These are phyloP conservation scores for Ptychadena robeensis DNA, from an alignment of 2,797 vertebrate species.

Conservation along the genomic window DNA sequence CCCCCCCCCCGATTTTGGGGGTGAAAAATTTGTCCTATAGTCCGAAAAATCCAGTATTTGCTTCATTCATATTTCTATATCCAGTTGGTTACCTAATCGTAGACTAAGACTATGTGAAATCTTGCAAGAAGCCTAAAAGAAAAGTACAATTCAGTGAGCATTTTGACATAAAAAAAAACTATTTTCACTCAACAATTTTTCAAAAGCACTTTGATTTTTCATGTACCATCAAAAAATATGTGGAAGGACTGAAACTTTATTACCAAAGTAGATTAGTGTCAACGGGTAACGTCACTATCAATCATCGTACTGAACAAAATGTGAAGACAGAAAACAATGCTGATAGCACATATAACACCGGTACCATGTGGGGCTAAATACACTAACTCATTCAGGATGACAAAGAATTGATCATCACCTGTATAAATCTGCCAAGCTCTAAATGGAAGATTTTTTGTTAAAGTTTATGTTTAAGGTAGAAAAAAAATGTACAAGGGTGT, in stretches of 20 bases:
- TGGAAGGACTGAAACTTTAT: conserved; percentile 30
- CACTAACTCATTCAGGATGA: conserved; percentile 22
- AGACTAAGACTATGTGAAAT: neutral
- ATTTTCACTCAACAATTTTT: conserved; percentile 8
- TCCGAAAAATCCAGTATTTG: too few relatives aligned
- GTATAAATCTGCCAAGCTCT: conserved; percentile 22
- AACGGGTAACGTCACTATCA: conserved; percentile 33
- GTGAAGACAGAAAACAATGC: conserved; percentile 42
- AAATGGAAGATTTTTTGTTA: conserved; percentile 5
- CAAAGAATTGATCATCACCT: conserved; percentile 34
- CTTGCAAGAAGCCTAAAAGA: neutral
- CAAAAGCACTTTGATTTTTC: conserved; percentile 8
- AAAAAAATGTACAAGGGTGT: neutral
- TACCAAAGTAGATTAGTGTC: conserved; percentile 45
- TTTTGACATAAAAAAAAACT: neutral
- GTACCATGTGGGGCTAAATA: conserved; percentile 25
- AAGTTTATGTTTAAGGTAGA: conserved; percentile 20
- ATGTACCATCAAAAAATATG: conserved; percentile 25
- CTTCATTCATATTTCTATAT: too few relatives aligned
- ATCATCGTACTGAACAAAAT: conserved; percentile 32
- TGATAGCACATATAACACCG: conserved; percentile 28
- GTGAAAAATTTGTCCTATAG: too few relatives aligned
- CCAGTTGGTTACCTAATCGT: too few relatives aligned
- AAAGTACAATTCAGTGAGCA: too few relatives aligned
- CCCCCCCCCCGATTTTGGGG: too few relatives aligned